phyloP scores from a whole-genome alignment of 2,888 invertebrate species.

The Coremacera marginata region DNA sequence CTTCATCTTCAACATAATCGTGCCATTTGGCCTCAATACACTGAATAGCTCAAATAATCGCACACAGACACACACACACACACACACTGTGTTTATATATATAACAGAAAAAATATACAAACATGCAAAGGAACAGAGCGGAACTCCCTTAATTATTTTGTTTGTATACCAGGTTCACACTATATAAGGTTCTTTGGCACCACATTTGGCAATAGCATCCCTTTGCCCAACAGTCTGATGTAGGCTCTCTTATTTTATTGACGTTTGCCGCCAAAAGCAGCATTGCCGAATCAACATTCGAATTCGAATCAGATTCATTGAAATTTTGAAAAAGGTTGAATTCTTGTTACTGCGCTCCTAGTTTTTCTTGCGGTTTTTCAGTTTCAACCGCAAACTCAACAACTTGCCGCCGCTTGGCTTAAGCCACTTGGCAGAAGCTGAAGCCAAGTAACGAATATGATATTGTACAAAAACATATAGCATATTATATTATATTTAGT shows the following conservation, averaged over 20 bases:
- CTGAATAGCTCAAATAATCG: not conserved
- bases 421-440: too few species aligned
- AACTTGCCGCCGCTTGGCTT: not conserved
- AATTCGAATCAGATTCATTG: not conserved
- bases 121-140: not conserved
- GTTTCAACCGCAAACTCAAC: not conserved
- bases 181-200: too few species aligned
- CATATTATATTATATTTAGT: conserved; percentile 12
- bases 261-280: not conserved
- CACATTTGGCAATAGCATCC: not conserved
- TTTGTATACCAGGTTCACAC: not conserved
- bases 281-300: not conserved
- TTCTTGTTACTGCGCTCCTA: not conserved
- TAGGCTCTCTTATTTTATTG: not conserved
- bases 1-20: conserved; percentile 22
- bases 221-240: not conserved
- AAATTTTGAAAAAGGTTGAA: not conserved
- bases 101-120: too few species aligned
- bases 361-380: conserved; percentile 4
- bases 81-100: not conserved
- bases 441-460: not conserved
- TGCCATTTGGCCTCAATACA: conserved; percentile 28
- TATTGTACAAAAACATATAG: not conserved
- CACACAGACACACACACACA: not conserved
- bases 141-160: conserved; percentile 16